Evolutionary conservation across 2,888 invertebrate species (phyloP).

Genomic region (Morpho achilles): DNA sequence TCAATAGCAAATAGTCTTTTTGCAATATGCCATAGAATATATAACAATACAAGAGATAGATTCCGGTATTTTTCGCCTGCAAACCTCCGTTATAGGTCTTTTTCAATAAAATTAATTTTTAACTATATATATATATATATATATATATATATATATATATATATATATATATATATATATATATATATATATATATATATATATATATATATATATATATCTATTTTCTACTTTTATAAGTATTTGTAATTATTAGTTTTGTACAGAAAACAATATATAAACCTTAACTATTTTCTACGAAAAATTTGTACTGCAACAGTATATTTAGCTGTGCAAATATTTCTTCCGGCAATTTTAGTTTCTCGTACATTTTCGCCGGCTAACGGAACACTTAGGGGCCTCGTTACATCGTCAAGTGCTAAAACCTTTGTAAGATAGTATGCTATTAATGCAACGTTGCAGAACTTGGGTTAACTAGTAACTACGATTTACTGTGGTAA

Average conservation of each 20-base stretch:
- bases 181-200: too few species aligned
- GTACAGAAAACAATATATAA: slow-evolving; percentile 1
- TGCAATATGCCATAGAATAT: too few species aligned
- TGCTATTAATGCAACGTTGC: slow-evolving; percentile 17
- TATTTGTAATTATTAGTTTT: background rate
- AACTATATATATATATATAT: too few species aligned
- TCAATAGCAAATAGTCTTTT: too few species aligned
- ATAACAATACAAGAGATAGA: too few species aligned
- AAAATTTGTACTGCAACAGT: slow-evolving; percentile 15
- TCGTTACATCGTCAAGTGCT: slow-evolving; percentile 28
- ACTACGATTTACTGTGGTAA: slow-evolving; percentile 15
- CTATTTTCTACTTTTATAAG: too few species aligned
- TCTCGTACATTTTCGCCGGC: slow-evolving; percentile 22
- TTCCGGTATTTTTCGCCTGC: too few species aligned
- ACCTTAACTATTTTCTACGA: background rate
- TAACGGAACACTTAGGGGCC: slow-evolving; percentile 28
- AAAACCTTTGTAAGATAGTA: slow-evolving; percentile 25
- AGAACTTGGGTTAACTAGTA: slow-evolving; percentile 11
- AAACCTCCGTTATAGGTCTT: too few species aligned
- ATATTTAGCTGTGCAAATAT: slow-evolving; percentile 21
- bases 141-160: too few species aligned
- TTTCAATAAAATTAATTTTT: too few species aligned
- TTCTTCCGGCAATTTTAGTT: slow-evolving; percentile 25
- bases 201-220: too few species aligned
- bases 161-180: too few species aligned